Evolutionary conservation across 2,797 vertebrate species (phyloP).

Genomic region (Sebastiscus albofasciatus): DNA sequence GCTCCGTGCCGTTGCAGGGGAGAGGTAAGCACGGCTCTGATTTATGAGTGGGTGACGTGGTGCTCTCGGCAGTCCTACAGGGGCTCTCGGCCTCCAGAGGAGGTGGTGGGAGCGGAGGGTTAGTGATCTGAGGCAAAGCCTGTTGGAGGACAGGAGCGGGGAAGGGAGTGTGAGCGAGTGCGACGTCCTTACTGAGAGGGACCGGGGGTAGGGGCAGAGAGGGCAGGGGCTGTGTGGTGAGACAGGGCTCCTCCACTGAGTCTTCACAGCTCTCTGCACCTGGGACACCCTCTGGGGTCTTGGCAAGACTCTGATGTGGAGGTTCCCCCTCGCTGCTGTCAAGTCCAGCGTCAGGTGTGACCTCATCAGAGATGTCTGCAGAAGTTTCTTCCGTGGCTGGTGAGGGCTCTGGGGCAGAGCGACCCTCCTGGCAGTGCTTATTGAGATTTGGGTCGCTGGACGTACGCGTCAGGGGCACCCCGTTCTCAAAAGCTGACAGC

Average conservation of each 20-base stretch:
- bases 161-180: conserved; percentile 45
- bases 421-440: conserved; percentile 93
- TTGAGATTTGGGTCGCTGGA: conserved; percentile 99
- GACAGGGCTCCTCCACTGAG: conserved; percentile 69
- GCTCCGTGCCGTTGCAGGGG: conserved; percentile 58
- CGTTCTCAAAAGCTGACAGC: conserved; percentile 92
- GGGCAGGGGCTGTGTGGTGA: conserved; percentile 84
- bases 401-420: conserved; percentile 82
- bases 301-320: conserved; percentile 33
- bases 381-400: conserved; percentile 61
- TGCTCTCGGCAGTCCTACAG: conserved; percentile 65
- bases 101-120: conserved; percentile 50
- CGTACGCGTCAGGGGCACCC: conserved; percentile 90
- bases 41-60: conserved; percentile 45
- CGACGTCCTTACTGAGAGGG: conserved; percentile 34
- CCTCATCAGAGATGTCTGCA: conserved; percentile 42
- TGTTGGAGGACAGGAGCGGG: conserved; percentile 66
- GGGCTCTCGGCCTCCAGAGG: conserved; percentile 47
- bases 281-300: conserved; percentile 32
- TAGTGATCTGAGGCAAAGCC: conserved; percentile 61
- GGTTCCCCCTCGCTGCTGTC: conserved; percentile 49
- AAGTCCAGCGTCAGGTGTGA: conserved; percentile 22
- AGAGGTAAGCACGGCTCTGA: conserved; percentile 68
- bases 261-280: conserved; percentile 47
- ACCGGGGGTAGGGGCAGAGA: conserved; percentile 71